These are phyloP conservation scores for Pristionchus arcanus DNA, from an alignment of 2,888 invertebrate genomes.

Conservation along the genomic window DNA sequence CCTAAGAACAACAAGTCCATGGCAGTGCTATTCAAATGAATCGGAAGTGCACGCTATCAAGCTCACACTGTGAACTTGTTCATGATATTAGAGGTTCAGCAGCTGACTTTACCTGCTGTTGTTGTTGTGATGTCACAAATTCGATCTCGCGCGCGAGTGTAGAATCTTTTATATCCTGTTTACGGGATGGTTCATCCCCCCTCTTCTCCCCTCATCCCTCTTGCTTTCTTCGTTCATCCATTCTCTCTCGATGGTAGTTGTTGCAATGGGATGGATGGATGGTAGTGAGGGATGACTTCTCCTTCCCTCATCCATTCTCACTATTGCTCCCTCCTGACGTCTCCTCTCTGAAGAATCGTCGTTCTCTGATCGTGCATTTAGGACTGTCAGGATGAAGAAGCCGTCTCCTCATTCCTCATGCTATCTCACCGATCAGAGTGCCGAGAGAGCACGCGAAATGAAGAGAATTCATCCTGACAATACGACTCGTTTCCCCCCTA, in stretches of 20 bases:
- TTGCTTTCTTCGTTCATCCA: background rate
- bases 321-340: background rate
- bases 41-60: background rate
- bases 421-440: no score
- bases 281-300: conserved; percentile 7
- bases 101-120: background rate
- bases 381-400: no score
- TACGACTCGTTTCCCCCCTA: background rate
- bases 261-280: background rate
- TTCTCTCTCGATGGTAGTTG: background rate
- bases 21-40: background rate
- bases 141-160: background rate
- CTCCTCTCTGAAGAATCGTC: no score
- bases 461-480: no score
- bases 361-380: no score
- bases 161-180: conserved; percentile 36
- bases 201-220: background rate
- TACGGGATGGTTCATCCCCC: background rate
- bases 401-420: no score
- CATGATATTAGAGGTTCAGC: background rate
- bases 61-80: no score
- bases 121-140: background rate
- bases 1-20: no score
- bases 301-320: background rate
- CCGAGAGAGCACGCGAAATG: no score